Evolutionary conservation across 1,140 invertebrate genomes (phyloP), one percentile per base, ranked within the genome.

Genomic region (Choristoneura fumiferana): DNA sequence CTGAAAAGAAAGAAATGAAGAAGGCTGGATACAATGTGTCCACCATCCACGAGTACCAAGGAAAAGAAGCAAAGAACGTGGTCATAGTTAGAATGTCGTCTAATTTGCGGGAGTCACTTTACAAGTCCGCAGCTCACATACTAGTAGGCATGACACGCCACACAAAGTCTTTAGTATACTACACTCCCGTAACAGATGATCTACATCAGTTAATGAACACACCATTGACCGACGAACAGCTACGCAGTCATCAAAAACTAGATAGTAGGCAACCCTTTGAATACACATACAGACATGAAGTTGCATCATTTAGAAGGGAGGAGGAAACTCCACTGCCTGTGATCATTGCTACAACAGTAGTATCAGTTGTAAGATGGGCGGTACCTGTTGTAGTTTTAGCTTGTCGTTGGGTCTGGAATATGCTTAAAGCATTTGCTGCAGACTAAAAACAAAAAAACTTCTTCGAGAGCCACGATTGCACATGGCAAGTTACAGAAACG

Each of bases 1-100:
- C 40, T 12, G 40, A 45, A 17, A 45, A 45, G 40, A 15, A 45
- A 9, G 10, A 5, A 22, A 45, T 45, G 40, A 45, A 45, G 17
- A 22, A 22, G n/a, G 40, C 4, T 4, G 18, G 18, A 8, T 45
- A 45, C 40, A 12, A 45, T 4, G 40, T 45, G 10, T 45, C 40
- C 2, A 45, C 40, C 10, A 45, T 45, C 17, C 40, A 45, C 8
- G 15, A 45, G 15, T 45, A n/a, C 18, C 40, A 45, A 17, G 40
- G 40, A 15, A 45, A 45, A 17, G 40, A 45, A 17, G 40, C 14
- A 17, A 17, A 45, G 8, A 15, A 45, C 1, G 40, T 45, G 14
- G 17, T 22, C 9, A 45, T 45, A 45, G 40, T 18, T 15, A 8
- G 40, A 0, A 45, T 45, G 40, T 45, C 40, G 17, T 10, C 10